Percentiles rank a stretch among this genome's conserved stretches.
Conservation (phyloP, 2,888 invertebrate genomes). For the Lasius platythorax region DNA sequence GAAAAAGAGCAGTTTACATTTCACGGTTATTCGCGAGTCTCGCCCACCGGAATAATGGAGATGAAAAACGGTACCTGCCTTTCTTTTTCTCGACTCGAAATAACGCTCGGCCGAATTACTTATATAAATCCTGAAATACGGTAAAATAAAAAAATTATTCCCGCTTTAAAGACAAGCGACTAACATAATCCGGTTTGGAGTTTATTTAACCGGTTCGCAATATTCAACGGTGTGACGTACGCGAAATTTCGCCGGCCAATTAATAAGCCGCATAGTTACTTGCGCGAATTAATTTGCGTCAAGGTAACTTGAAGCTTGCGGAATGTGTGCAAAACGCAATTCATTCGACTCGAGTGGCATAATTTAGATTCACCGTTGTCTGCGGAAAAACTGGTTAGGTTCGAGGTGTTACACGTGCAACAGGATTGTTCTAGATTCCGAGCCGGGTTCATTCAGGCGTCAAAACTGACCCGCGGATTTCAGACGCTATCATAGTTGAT, state of each 20-base stretch:
- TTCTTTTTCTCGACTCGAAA: conserved; percentile 5
- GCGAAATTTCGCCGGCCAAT: conserved; percentile 53
- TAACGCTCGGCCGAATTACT: conserved; percentile 11
- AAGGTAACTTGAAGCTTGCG: conserved; percentile 35
- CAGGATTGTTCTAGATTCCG: conserved; percentile 64
- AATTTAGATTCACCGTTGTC: conserved; percentile 58
- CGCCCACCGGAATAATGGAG: conserved; percentile 10
- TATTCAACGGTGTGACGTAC: background rate
- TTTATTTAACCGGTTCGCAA: conserved; percentile 41
- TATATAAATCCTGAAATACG: conserved; percentile 14
- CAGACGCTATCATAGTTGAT: background rate
- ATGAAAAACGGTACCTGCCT: conserved; percentile 59
- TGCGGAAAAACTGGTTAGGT: conserved; percentile 62
- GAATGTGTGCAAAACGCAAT: conserved; percentile 38
- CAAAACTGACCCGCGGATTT: conserved; percentile 59
- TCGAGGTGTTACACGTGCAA: conserved; percentile 42
- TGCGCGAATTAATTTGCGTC: conserved; percentile 32
- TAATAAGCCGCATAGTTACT: conserved; percentile 45
- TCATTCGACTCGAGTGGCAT: conserved; percentile 57
- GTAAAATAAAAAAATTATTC: conserved; percentile 54
- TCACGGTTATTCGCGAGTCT: background rate
- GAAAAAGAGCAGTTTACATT: conserved; percentile 2
- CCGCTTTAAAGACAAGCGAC: background rate
- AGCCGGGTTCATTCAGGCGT: conserved; percentile 57
- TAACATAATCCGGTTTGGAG: conserved; percentile 12